Evolutionary conservation across 2,113 vertebrate genomes (phyloP).

Genomic region (Chlorodrepanis virens): DNA sequence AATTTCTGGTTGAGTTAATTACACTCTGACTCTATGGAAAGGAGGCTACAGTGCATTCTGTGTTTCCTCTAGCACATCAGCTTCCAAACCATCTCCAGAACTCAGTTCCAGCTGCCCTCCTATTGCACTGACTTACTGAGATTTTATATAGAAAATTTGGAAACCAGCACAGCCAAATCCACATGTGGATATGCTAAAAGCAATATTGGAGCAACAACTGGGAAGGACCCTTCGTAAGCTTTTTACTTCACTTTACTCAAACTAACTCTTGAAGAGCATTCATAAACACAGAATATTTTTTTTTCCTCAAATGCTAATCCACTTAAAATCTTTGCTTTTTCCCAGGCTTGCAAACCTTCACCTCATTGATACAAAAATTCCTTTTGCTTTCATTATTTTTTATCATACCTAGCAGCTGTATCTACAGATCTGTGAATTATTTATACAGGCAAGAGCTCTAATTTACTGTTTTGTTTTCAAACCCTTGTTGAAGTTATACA

Average conservation of each 20-base stretch:
- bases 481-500: neutral
- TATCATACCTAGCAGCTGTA: neutral
- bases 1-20: neutral
- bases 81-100: neutral
- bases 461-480: neutral
- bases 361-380: neutral
- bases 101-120: neutral
- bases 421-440: neutral
- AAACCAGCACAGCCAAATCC: neutral
- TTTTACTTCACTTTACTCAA: neutral
- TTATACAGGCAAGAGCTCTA: neutral
- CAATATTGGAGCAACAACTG: fast-evolving
- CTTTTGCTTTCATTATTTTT: neutral
- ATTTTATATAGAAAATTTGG: neutral
- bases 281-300: neutral
- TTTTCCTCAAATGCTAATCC: neutral
- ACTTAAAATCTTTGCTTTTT: neutral
- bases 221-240: neutral
- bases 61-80: neutral
- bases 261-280: neutral
- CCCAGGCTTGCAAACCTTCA: neutral
- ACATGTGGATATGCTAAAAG: neutral
- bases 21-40: neutral
- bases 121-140: neutral
- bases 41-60: neutral